Evolutionary conservation across 2,888 invertebrate genomes (phyloP), one percentile per base, ranked within the genome.

Genomic region (Thyatira batis): DNA sequence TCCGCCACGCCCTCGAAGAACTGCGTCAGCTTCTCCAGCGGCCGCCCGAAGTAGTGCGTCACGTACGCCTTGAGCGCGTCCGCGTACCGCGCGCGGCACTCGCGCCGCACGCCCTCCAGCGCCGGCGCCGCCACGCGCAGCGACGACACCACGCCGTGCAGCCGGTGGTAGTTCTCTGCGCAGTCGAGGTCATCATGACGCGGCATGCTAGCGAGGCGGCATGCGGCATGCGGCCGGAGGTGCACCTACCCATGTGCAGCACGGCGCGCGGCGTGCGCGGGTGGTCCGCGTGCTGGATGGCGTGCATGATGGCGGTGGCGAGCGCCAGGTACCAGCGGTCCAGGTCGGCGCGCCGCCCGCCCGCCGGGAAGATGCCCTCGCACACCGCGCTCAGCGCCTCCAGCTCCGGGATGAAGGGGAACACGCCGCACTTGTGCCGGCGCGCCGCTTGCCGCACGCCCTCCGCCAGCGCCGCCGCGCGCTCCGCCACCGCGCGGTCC

Each of bases 1-100:
- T 95, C 96, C 87, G 98, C 96, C 52, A 99, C 98, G 50, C 98
- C 98, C 86, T 99, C 99, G 82, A 99, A 99, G 92, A 99, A 99
- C 69, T 95, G 94, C 96, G 98, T 85, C 25, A 90, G 82, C 67
- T 80, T 80, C 78, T 90, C 91, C 11, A 91, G 85, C 77, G 91
- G 91, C 1, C 98, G 93, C 25, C 99, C 99, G 92, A 99, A 98
- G 89, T 98, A 97, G 76, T 97, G 95, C 58, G 96, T 97, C 46
- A 99, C 99, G 92, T 99, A 99, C 6, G 95, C 95, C 70, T 95
- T 95, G 55, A 98, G 93, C 51, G 98, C 96, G 58, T 98, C 98
- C 69, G 95, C 95, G 92, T 99, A 99, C 63, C 96, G 95, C 71
- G 95, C 93, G 86, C 97, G 98, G 0, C 97, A 96, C 80, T 98